Evolutionary conservation across 2,797 vertebrate genomes (phyloP).

Genomic region (Myripristis jacobus): DNA sequence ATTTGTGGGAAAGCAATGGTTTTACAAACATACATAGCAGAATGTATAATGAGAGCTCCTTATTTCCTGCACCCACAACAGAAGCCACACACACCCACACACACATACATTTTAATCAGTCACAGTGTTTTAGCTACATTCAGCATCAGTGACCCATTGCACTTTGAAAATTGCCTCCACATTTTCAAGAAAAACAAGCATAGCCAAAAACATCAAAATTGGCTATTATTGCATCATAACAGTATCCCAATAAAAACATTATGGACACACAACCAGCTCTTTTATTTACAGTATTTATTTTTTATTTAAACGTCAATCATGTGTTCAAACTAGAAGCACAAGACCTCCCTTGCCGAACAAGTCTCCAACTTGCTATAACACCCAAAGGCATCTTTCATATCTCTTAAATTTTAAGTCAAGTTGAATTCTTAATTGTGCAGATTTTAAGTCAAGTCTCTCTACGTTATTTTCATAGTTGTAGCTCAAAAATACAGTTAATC

Average conservation of each 20-base stretch:
- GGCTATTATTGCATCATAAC: no score
- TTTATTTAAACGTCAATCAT: slow-evolving; percentile 16
- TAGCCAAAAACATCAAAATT: no score
- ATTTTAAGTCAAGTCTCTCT: no score
- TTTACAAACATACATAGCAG: slow-evolving; percentile 25
- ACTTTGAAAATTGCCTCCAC: background rate
- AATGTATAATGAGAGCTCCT: slow-evolving; percentile 38
- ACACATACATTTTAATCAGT: background rate
- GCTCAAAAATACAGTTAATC: no score
- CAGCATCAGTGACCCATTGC: background rate
- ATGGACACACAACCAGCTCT: slow-evolving; percentile 1
- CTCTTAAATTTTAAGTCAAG: no score
- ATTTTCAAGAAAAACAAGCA: background rate
- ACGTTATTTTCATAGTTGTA: no score
- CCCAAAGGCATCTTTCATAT: no score
- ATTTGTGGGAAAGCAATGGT: slow-evolving; percentile 16
- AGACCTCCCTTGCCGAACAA: background rate
- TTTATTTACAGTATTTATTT: slow-evolving; percentile 13
- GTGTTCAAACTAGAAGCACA: slow-evolving; percentile 10
- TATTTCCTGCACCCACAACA: slow-evolving; percentile 34
- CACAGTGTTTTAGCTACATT: slow-evolving; percentile 3
- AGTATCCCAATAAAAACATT: slow-evolving; percentile 18
- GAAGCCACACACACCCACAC: background rate
- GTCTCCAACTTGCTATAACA: no score
- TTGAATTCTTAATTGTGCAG: no score